These are phyloP conservation scores for Oryzias melastigma DNA, from an alignment of 2,113 vertebrate genomes.

Conservation along the genomic window DNA sequence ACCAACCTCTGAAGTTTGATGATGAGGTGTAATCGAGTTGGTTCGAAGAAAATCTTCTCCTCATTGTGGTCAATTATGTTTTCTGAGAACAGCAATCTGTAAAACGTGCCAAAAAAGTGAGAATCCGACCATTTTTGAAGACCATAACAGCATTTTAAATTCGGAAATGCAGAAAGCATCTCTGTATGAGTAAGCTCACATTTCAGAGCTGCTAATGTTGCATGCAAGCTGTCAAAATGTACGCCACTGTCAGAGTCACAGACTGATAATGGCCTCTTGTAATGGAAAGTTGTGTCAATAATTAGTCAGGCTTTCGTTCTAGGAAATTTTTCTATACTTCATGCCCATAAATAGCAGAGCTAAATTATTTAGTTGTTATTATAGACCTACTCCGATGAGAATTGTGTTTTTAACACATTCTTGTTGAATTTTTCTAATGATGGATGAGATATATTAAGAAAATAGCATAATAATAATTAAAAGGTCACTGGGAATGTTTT, in stretches of 20 bases:
- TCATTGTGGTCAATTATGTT: conserved; percentile 21
- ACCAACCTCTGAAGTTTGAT: conserved; percentile 17
- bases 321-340: not conserved
- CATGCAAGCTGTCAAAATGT: conserved; percentile 11
- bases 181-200: conserved; percentile 12
- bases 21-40: conserved; percentile 16
- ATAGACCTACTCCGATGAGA: too few relatives aligned
- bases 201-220: conserved; percentile 23
- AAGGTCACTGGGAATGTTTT: too few relatives aligned
- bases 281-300: conserved; percentile 10
- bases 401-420: too few relatives aligned
- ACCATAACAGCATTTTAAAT: conserved; percentile 8
- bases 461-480: too few relatives aligned
- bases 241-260: conserved; percentile 1
- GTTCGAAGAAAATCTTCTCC: conserved; percentile 27
- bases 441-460: too few relatives aligned
- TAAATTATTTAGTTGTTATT: too few relatives aligned
- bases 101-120: too few relatives aligned
- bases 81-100: too few relatives aligned
- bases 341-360: too few relatives aligned
- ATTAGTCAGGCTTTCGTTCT: not conserved
- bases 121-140: conserved; percentile 10
- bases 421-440: too few relatives aligned
- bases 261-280: conserved; percentile 10
- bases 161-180: conserved; percentile 11